Percentiles rank a stretch among this genome's conserved stretches.
Conservation (phyloP, 64 coral and sea anemone genomes). For the Cladopsammia gracilis region DNA sequence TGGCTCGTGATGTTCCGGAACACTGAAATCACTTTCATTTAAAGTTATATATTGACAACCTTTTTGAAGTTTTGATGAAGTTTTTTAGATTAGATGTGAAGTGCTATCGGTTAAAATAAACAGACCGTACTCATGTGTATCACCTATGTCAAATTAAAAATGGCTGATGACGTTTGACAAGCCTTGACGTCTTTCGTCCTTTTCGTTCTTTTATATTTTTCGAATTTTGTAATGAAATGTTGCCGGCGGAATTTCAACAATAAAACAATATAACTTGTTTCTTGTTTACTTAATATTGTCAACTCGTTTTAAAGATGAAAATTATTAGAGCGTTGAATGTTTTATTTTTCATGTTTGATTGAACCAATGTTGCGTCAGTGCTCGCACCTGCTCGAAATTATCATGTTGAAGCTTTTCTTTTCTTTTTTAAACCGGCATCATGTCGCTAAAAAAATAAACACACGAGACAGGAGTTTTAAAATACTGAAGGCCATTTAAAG, state of each 20-base stretch:
- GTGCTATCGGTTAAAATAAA: too few species aligned
- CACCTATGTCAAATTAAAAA: too few species aligned
- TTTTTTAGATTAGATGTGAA: not conserved
- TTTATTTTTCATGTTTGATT: slow-evolving; percentile 13
- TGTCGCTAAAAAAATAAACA: not conserved
- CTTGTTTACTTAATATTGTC: not conserved
- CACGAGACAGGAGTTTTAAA: not conserved
- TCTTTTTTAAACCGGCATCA: not conserved
- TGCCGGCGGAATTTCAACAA: not conserved
- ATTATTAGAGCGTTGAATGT: not conserved
- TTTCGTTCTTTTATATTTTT: too few species aligned
- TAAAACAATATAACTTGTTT: not conserved
- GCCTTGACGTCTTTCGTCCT: too few species aligned
- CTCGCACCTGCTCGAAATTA: not conserved
- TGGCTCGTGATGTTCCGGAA: not conserved
- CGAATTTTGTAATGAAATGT: too few species aligned
- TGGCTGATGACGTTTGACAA: too few species aligned
- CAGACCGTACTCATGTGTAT: too few species aligned
- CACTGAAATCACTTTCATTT: slow-evolving; percentile 1
- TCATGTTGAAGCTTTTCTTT: not conserved
- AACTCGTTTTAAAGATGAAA: not conserved
- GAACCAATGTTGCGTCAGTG: not conserved
- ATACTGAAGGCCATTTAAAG: not conserved
- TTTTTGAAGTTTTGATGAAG: not conserved
- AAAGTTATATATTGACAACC: not conserved